Percentiles rank a stretch among this genome's conserved stretches.
These are phyloP conservation scores for Emmelina monodactyla DNA, from an alignment of 2,888 invertebrate genomes.

Conservation along the genomic window DNA sequence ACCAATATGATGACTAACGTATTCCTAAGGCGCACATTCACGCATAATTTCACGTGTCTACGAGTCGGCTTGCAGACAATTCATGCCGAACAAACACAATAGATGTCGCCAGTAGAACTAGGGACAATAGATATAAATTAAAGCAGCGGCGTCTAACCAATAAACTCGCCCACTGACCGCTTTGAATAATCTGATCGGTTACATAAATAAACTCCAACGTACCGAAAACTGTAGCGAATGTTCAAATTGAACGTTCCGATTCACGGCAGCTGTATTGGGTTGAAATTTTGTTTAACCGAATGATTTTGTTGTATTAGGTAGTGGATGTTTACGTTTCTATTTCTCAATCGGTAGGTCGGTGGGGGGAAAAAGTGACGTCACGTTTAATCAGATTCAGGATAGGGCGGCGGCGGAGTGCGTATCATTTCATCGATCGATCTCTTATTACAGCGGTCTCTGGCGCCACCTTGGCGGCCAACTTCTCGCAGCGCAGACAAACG, in stretches of 20 bases:
- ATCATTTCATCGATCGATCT: too few species aligned
- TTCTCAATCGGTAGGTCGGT: too few species aligned
- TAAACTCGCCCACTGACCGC: constrained; percentile 22
- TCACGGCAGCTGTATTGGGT: too few species aligned
- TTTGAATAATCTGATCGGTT: constrained; percentile 25
- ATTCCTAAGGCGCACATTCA: constrained; percentile 1
- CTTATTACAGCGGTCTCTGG: constrained; percentile 25
- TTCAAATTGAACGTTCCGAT: too few species aligned
- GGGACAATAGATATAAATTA: constrained; percentile 2
- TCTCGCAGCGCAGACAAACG: constrained; percentile 43
- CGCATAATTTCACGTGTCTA: neutral
- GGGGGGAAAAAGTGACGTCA: too few species aligned
- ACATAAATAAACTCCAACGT: neutral
- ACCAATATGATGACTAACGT: neutral
- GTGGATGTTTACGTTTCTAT: too few species aligned
- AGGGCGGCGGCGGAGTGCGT: too few species aligned
- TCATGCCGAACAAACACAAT: neutral
- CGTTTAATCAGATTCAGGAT: too few species aligned
- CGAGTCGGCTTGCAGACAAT: neutral
- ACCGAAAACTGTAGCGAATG: constrained; percentile 14
- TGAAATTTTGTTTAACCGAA: too few species aligned
- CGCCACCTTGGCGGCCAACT: constrained; percentile 37
- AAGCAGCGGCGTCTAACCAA: constrained; percentile 10
- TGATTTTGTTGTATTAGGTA: too few species aligned
- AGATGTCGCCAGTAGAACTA: neutral